Conservation (phyloP, 2,797 vertebrate species). For the Pygocentrus nattereri region DNA sequence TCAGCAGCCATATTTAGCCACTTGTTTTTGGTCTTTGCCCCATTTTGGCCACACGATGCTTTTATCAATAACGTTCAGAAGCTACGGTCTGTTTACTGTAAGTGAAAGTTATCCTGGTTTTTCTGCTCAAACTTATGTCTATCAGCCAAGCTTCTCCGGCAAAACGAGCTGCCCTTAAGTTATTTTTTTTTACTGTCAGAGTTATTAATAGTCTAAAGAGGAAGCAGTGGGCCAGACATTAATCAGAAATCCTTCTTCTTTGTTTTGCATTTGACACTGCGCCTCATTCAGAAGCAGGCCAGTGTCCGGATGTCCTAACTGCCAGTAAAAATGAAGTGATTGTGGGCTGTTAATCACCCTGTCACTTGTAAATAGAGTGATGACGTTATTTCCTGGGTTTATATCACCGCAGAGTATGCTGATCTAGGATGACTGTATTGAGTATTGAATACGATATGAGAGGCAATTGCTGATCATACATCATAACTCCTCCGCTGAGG, state of each 20-base stretch:
- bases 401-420: neutral
- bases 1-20: slow-evolving; percentile 40
- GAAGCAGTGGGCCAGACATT: slow-evolving; percentile 37
- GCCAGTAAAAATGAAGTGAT: neutral
- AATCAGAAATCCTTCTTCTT: slow-evolving; percentile 19
- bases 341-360: slow-evolving; percentile 38
- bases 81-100: slow-evolving; percentile 46
- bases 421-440: slow-evolving; percentile 10
- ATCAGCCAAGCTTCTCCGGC: neutral
- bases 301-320: slow-evolving; percentile 8
- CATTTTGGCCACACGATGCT: slow-evolving; percentile 47
- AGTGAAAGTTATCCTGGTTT: slow-evolving; percentile 30
- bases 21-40: slow-evolving; percentile 29
- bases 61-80: slow-evolving; percentile 28
- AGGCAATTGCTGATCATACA: neutral
- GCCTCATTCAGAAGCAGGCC: slow-evolving; percentile 22
- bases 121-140: slow-evolving; percentile 10
- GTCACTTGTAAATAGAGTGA: slow-evolving; percentile 8
- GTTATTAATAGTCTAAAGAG: slow-evolving; percentile 39
- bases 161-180: neutral
- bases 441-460: neutral
- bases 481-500: neutral
- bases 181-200: slow-evolving; percentile 16
- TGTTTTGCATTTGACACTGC: neutral
- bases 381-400: slow-evolving; percentile 2